Evolutionary conservation across 2,888 invertebrate genomes (phyloP), one percentile per base, ranked within the genome.

Genomic region (Tortrix viridana): DNA sequence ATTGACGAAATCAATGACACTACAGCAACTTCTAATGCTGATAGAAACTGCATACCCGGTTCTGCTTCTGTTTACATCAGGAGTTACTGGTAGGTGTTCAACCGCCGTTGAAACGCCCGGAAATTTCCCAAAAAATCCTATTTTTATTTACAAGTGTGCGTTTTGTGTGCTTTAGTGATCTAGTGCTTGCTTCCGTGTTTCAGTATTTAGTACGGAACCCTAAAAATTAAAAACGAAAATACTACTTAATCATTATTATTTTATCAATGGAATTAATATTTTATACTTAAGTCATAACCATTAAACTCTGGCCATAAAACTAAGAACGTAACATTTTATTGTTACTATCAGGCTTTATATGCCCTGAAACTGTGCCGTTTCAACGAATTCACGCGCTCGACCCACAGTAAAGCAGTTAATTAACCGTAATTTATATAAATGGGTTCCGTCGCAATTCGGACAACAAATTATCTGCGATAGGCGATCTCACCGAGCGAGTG

Each of bases 371-470:
- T 74, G 75, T 75, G 76, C 74, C 75, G 80, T 82, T 82, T 81
- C 80, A 79, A 80, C 75, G 80, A 83, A 83, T 80, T 84, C 82
- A 82, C 79, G 82, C 79, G 77, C 80, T 77, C 77, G 77, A 74
- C 80, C 80, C 78, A 80, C 80, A 82, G 82, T 82, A 82, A 85
- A 84, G 80, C 80, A 85, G 81, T 86, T 87, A 86, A 87, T 86
- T 86, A 86, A 84, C 77, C 74, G 80, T 85, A 86, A 87, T 87
- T 86, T 86, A 87, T 85, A 87, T 85, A 82, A 86, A 86, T 82
- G 82, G 79, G 74, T 71, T 75, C 75, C 73, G 79, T 81, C 79
- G 79, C 81, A 83, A 84, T 85, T 84, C 74, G 77, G 80, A 80
- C 82, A 82, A 80, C 82, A 85, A 85, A 82, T 85, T 82, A 84